Conservation (phyloP, 2,888 invertebrate species). For the Ochropleura leucogaster region DNA sequence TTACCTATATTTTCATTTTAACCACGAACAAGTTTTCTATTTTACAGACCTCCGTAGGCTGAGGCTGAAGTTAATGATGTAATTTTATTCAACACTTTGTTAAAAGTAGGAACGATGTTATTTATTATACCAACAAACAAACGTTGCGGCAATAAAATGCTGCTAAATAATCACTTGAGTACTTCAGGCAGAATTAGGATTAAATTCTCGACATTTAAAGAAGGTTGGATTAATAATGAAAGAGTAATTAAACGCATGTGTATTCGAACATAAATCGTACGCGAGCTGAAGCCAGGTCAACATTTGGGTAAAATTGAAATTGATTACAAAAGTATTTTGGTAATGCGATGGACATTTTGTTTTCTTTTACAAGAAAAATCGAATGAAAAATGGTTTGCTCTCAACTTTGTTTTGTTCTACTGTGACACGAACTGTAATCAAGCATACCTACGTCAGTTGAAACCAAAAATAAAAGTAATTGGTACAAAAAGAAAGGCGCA, state of each 20-base stretch:
- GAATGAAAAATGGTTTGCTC: neutral
- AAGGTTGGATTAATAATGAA: constrained; percentile 35
- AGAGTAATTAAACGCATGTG: constrained; percentile 44
- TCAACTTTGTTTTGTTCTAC: neutral
- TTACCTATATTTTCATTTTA: constrained; percentile 9
- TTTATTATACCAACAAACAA: constrained; percentile 24
- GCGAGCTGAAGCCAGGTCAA: constrained; percentile 2
- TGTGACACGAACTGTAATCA: constrained; percentile 31
- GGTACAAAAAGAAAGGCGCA: constrained; percentile 23
- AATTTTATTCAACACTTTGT: constrained; percentile 16
- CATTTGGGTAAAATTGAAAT: constrained; percentile 18
- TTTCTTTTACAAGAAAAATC: constrained; percentile 6
- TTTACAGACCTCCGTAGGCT: constrained; percentile 12
- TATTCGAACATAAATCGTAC: constrained; percentile 37
- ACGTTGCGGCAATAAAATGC: constrained; percentile 8
- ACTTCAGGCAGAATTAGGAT: constrained; percentile 32
- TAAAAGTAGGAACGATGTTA: constrained; percentile 8
- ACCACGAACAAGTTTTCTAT: constrained; percentile 20
- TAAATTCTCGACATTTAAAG: constrained; percentile 8
- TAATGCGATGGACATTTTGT: neutral
- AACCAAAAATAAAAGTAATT: constrained; percentile 22
- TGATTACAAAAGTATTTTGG: constrained; percentile 15
- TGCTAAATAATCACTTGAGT: constrained; percentile 10
- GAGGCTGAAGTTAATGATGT: constrained; percentile 21
- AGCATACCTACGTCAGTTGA: neutral